These are phyloP conservation scores for Emydocephalus ijimae DNA, from an alignment of 2,113 vertebrate genomes.

Conservation along the genomic window DNA sequence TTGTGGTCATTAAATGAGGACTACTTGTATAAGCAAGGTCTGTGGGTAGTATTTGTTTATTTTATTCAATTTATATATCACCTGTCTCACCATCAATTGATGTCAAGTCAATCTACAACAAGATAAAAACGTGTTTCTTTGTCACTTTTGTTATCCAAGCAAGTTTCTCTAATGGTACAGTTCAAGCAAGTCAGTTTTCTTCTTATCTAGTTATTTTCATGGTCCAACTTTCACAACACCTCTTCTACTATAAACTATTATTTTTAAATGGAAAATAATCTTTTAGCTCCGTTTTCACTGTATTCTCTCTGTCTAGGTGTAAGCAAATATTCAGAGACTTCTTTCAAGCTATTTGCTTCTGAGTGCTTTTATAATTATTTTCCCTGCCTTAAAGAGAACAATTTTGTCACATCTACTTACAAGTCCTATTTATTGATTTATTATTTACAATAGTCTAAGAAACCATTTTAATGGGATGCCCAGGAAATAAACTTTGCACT, in stretches of 20 bases:
- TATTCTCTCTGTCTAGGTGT: not conserved
- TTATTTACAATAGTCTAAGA: slow-evolving; percentile 45
- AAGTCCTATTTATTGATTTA: slow-evolving; percentile 12
- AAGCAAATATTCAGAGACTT: slow-evolving; percentile 4
- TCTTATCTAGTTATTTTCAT: not conserved
- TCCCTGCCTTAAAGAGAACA: not conserved
- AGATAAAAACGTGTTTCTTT: not conserved
- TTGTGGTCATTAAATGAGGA: not conserved
- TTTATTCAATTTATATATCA: not conserved
- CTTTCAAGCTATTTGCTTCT: slow-evolving; percentile 7
- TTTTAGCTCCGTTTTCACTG: not conserved
- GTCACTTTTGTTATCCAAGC: not conserved
- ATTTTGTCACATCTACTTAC: slow-evolving; percentile 22
- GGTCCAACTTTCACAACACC: not conserved
- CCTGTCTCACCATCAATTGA: not conserved
- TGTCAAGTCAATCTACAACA: not conserved
- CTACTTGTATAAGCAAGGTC: not conserved
- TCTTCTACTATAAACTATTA: not conserved
- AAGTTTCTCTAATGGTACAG: not conserved
- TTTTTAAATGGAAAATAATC: slow-evolving; percentile 9
- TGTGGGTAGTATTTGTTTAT: not conserved
- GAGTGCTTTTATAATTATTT: not conserved
- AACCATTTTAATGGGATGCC: slow-evolving; percentile 31
- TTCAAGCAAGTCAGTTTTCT: not conserved
- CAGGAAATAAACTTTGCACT: slow-evolving; percentile 31